A percentile compares a stretch with the other conserved stretches of the same genome.
These are phyloP conservation scores for Drosophila lini DNA, from an alignment of 1,140 invertebrate species.

Conservation along the genomic window DNA sequence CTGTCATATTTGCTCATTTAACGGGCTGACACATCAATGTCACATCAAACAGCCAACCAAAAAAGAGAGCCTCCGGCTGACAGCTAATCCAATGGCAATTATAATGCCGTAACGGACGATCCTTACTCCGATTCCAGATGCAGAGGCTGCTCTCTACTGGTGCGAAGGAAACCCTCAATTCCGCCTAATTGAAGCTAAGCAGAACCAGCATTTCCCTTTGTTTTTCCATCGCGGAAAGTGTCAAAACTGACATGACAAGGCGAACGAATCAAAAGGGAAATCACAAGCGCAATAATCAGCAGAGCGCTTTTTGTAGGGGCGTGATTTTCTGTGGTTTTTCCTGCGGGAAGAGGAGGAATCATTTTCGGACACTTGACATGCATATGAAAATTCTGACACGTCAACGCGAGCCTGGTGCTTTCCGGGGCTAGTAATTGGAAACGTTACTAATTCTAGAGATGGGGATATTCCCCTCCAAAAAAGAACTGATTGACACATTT, in stretches of 20 bases:
- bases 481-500: constrained; percentile 68
- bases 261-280: constrained; percentile 68
- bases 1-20: constrained; percentile 84
- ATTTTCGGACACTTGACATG: constrained; percentile 81
- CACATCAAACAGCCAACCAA: constrained; percentile 76
- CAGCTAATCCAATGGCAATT: constrained; percentile 84
- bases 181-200: constrained; percentile 80
- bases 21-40: constrained; percentile 84
- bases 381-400: constrained; percentile 84
- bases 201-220: constrained; percentile 68
- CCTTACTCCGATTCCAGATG: constrained; percentile 20
- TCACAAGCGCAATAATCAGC: constrained; percentile 72
- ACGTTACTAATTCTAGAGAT: constrained; percentile 64
- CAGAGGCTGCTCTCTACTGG: constrained; percentile 33
- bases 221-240: constrained; percentile 56
- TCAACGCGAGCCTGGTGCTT: constrained; percentile 71
- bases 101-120: constrained; percentile 67
- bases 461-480: constrained; percentile 10
- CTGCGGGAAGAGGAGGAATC: constrained; percentile 11
- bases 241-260: constrained; percentile 84
- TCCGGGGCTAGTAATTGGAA: constrained; percentile 64
- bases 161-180: constrained; percentile 71
- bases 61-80: constrained; percentile 56
- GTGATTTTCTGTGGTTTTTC: constrained; percentile 25
- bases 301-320: constrained; percentile 74